These are phyloP conservation scores for Ciconia boyciana DNA, from an alignment of 2,113 vertebrate genomes.

Conservation along the genomic window DNA sequence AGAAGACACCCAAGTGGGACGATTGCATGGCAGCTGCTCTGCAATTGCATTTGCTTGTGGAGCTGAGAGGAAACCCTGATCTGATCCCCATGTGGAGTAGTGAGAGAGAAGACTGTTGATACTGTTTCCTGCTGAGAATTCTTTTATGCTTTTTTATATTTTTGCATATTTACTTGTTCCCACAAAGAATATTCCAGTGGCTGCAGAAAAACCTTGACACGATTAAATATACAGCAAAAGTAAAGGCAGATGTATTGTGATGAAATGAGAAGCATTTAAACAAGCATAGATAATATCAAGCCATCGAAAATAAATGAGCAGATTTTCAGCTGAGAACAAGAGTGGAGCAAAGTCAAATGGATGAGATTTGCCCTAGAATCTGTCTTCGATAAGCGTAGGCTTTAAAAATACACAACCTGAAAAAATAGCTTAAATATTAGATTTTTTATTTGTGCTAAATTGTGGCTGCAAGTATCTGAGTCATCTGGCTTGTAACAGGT, in stretches of 20 bases:
- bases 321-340: not conserved
- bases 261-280: not conserved
- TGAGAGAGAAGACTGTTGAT: not conserved
- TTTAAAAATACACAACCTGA: constrained; percentile 27
- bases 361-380: not conserved
- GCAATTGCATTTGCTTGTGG: not conserved
- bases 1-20: not conserved
- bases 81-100: not conserved
- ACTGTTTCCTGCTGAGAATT: not conserved
- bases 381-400: not conserved
- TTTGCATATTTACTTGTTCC: not conserved
- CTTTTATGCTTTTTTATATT: not conserved
- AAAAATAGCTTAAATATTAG: not conserved
- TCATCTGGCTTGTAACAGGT: constrained; percentile 13
- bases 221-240: not conserved
- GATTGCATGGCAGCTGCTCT: not conserved
- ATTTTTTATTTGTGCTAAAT: constrained; percentile 17
- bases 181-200: not conserved
- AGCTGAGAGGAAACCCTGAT: not conserved
- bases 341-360: not conserved
- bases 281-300: not conserved
- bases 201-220: not conserved
- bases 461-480: not conserved
- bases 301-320: not conserved
- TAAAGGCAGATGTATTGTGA: not conserved